Percentiles rank a stretch among this genome's conserved stretches.
Conservation (phyloP, 2,113 vertebrate genomes). For the Danio rerio region GRCz12tu NC_133185.1:47267501-47268000, state of each 20-base stretch:
- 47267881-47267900: too few relatives aligned
- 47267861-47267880: constrained; percentile 44
- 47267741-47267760: constrained; percentile 60
- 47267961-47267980: too few relatives aligned
- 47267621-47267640: constrained; percentile 77
- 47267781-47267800: background rate
- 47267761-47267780: background rate
- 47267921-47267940: too few relatives aligned
- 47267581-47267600: constrained; percentile 80
- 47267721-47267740: constrained; percentile 70
- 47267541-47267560: too few relatives aligned
- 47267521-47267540: too few relatives aligned
- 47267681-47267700: constrained; percentile 79
- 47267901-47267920: too few relatives aligned
- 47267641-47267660: constrained; percentile 68
- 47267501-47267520: too few relatives aligned
- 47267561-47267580: constrained; percentile 80
- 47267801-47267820: background rate
- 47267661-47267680: constrained; percentile 78
- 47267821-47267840: constrained; percentile 68
- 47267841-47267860: constrained; percentile 73
- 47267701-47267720: constrained; percentile 64
- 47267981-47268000: too few relatives aligned
- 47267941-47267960: too few relatives aligned
- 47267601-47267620: constrained; percentile 75